Percentiles rank a stretch among this genome's conserved stretches.
These are phyloP conservation scores for Rhabdomys pumilio DNA, from an alignment of 2,797 vertebrate species.

Conservation along the genomic window DNA sequence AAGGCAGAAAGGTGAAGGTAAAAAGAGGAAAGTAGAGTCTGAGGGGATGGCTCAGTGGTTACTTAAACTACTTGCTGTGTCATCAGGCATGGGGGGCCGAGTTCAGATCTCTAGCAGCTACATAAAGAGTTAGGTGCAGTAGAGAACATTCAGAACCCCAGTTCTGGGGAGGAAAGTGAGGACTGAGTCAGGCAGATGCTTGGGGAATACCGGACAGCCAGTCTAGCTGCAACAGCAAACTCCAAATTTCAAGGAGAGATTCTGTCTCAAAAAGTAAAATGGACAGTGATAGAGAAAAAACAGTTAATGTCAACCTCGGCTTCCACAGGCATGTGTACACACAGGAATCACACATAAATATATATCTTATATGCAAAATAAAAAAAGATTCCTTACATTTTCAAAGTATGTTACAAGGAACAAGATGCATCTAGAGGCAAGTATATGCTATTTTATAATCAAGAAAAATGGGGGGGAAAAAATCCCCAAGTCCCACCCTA, in stretches of 20 bases:
- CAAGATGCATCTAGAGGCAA: conserved; percentile 11
- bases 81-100: background rate
- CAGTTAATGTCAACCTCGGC: background rate
- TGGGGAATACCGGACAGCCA: background rate
- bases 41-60: background rate
- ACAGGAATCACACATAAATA: background rate
- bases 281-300: background rate
- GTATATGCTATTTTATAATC: conserved; percentile 9
- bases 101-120: background rate
- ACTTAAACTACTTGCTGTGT: background rate
- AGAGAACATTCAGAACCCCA: background rate
- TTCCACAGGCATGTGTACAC: background rate
- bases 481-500: background rate
- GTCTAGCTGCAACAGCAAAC: background rate
- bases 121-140: background rate
- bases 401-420: conserved; percentile 34
- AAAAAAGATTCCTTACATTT: background rate
- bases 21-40: background rate
- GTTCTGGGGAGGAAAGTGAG: background rate
- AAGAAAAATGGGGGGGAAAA: background rate
- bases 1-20: background rate
- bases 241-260: background rate
- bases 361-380: background rate
- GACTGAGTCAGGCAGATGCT: background rate
- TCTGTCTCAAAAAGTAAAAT: background rate